These are phyloP conservation scores for Virgularia gustaviana DNA, from an alignment of 92 coral and sea anemone species.

Conservation along the genomic window DNA sequence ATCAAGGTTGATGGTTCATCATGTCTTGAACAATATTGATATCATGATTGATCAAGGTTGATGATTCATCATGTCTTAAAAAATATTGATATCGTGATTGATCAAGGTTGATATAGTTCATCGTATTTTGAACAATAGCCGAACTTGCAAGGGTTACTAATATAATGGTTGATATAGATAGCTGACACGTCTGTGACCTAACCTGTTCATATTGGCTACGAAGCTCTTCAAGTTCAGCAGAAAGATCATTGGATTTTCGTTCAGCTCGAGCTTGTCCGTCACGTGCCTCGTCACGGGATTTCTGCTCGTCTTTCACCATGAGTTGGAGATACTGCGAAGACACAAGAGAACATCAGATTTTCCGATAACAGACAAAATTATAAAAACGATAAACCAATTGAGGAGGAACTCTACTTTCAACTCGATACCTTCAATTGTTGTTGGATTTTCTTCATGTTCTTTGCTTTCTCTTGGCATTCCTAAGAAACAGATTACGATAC, in stretches of 20 bases:
- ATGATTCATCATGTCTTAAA: too few relatives aligned
- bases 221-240: constrained; percentile 75
- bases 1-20: too few relatives aligned
- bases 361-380: neutral
- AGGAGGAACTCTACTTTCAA: too few relatives aligned
- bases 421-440: constrained; percentile 77
- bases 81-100: too few relatives aligned
- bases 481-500: too few relatives aligned
- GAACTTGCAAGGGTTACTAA: too few relatives aligned
- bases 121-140: too few relatives aligned
- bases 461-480: constrained; percentile 82
- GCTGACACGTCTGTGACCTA: neutral
- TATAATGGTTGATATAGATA: neutral
- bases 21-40: too few relatives aligned
- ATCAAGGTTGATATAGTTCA: too few relatives aligned
- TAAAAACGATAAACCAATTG: neutral
- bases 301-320: constrained; percentile 92
- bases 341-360: neutral
- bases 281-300: constrained; percentile 88
- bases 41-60: too few relatives aligned
- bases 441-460: constrained; percentile 89
- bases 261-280: constrained; percentile 77
- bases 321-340: constrained; percentile 67
- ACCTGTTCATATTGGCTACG: constrained; percentile 82
- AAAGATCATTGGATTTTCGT: constrained; percentile 69